phyloP scores from a whole-genome alignment of 1,140 invertebrate genomes.

The Chironomus tepperi region DNA sequence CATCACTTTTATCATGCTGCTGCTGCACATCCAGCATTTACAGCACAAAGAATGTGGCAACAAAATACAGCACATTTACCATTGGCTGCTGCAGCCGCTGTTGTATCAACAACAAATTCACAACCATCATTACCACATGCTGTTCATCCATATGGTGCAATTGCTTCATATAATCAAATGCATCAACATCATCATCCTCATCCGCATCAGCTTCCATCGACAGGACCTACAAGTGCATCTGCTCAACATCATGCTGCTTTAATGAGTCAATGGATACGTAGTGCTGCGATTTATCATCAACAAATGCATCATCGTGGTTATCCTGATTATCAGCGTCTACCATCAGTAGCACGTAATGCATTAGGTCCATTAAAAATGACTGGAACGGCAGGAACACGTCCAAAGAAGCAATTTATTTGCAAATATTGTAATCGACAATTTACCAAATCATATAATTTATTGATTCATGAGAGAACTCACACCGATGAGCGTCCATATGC shows the following conservation, averaged over 20 bases:
- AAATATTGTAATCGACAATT: conserved; percentile 91
- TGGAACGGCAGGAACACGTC: conserved; percentile 51
- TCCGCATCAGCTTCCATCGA: conserved; percentile 26
- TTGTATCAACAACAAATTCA: conserved; percentile 17
- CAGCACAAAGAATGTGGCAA: conserved; percentile 27
- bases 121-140: conserved; percentile 28
- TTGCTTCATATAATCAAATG: conserved; percentile 29
- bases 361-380: conserved; percentile 47
- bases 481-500: conserved; percentile 92
- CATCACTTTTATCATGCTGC: conserved; percentile 31
- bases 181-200: conserved; percentile 31
- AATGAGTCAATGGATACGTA: conserved; percentile 63
- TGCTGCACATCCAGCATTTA: conserved; percentile 26
- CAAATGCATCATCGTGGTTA: conserved; percentile 36
- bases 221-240: conserved; percentile 32
- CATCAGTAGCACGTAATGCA: conserved; percentile 39
- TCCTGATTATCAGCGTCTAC: conserved; percentile 38
- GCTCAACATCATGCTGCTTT: conserved; percentile 48
- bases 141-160: conserved; percentile 29
- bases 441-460: conserved; percentile 92
- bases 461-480: conserved; percentile 91
- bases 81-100: conserved; percentile 24
- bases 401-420: conserved; percentile 93
- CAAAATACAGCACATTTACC: conserved; percentile 25
- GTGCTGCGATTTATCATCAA: conserved; percentile 52